phyloP scores from a whole-genome alignment of 1,140 invertebrate species.

The Drosophila kepulauana region DNA sequence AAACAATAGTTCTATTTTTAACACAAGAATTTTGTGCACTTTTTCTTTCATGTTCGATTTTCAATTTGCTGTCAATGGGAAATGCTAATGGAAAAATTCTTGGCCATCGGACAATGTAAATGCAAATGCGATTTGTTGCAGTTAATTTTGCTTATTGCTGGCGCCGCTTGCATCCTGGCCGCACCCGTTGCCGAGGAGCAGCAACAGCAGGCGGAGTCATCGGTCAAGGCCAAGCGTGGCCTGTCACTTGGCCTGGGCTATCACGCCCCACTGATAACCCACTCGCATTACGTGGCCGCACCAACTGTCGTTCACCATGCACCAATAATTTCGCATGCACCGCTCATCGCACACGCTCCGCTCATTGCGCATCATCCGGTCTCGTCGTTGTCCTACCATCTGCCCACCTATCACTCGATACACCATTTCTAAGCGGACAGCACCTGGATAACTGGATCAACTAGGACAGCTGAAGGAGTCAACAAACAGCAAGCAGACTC shows the following conservation, averaged over 20 bases:
- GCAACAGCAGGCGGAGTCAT: constrained; percentile 53
- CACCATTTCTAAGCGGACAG: constrained; percentile 61
- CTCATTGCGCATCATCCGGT: constrained; percentile 64
- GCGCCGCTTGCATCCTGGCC: constrained; percentile 60
- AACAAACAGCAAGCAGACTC: not conserved
- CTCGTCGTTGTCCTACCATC: constrained; percentile 68
- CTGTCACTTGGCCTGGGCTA: constrained; percentile 71
- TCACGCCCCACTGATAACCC: constrained; percentile 75
- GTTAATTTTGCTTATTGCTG: constrained; percentile 68
- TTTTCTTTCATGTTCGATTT: constrained; percentile 18
- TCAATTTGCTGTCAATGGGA: constrained; percentile 15
- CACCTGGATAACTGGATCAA: constrained; percentile 11
- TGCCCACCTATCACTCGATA: constrained; percentile 73
- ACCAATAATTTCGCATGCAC: constrained; percentile 73
- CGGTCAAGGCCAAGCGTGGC: constrained; percentile 74
- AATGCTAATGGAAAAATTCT: constrained; percentile 51
- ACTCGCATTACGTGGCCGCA: constrained; percentile 70
- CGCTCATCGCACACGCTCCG: constrained; percentile 70
- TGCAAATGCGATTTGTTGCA: constrained; percentile 25
- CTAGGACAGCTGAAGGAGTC: constrained; percentile 22
- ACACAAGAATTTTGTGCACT: not conserved
- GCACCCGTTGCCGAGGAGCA: constrained; percentile 69
- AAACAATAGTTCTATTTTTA: not conserved
- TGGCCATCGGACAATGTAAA: not conserved
- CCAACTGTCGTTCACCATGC: constrained; percentile 72